phyloP scores from a whole-genome alignment of 2,797 vertebrate genomes.

The Dicrostonyx torquatus region DNA sequence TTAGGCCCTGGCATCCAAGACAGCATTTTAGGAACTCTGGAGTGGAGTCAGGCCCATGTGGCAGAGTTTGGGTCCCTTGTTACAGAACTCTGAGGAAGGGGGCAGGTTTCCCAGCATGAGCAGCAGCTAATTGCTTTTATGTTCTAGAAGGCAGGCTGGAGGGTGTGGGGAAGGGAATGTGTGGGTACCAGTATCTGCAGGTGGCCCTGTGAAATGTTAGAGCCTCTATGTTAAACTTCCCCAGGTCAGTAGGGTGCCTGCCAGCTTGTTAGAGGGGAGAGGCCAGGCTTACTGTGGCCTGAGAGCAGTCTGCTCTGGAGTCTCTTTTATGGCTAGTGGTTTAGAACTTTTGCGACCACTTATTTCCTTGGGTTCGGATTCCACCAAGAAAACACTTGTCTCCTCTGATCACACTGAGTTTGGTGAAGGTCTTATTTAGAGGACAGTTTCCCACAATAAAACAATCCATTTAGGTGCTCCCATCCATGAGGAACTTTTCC shows the following conservation, averaged over 20 bases:
- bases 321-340: neutral
- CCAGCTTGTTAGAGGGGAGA: neutral
- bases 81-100: neutral
- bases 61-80: neutral
- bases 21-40: neutral
- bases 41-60: no score
- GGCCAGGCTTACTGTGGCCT: no score
- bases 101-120: neutral
- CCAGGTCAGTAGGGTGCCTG: neutral
- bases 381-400: neutral
- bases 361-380: constrained; percentile 41
- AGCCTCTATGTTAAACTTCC: neutral
- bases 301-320: neutral
- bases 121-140: neutral
- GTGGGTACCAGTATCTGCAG: no score
- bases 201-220: neutral
- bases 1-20: neutral
- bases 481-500: neutral
- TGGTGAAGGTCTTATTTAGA: constrained; percentile 23
- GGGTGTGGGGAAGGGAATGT: neutral
- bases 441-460: neutral
- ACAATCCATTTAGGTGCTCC: neutral
- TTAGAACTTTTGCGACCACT: neutral
- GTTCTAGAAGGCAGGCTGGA: neutral
- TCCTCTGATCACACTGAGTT: neutral